Evolutionary conservation across 2,113 vertebrate species (phyloP), one percentile per base, ranked within the genome.

Genomic region (Hystrix cristata): DNA sequence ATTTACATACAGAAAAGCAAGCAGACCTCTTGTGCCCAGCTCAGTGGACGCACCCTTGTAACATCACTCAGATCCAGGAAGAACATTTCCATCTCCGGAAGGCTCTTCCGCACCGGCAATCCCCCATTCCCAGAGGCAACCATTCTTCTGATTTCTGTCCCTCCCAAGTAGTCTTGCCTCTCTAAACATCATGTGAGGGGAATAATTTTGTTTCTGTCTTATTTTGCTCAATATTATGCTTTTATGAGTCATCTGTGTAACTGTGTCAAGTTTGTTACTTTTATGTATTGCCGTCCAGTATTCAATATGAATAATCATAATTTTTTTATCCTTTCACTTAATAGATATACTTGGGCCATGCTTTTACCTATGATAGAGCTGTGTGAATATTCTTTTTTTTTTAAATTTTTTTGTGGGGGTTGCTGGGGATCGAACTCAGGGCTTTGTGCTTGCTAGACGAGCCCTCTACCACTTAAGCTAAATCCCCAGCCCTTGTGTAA

Each of bases 1-100:
- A 87, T 94, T 92, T 80, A 57, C 11, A 64, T 57, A 43, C n/a
- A 90, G 21, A 86, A 96, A 85, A 92, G 12, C 62, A 86, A 71
- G 72, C 57, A 69, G 29, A 93, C 93, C 67, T 91, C 43, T 64
- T 55, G 78, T 76, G 53, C 55, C 31, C 7, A n/a, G 10, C 29
- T 94, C 53, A 34, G 43, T 81, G 18, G 27, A 7, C 89, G 38
- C 7, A 51, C 13, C 2, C 18, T 19, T 31, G 60, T 81, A 71
- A 21, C 72, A 51, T 67, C 8, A 23, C 48, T 31, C 34, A 90
- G n/a, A 67, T 48, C 15, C 51, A 59, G 62, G 84, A 69, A 31
- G 79, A 96, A 48, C n/a, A 59, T 65, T 89, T 80, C 43, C 4
- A 23, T 72, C 23, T 48, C 29, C 2, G n/a, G 53, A 78, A 93